These are phyloP conservation scores for Drosophila lini DNA, from an alignment of 1,140 invertebrate species.

Conservation along the genomic window DNA sequence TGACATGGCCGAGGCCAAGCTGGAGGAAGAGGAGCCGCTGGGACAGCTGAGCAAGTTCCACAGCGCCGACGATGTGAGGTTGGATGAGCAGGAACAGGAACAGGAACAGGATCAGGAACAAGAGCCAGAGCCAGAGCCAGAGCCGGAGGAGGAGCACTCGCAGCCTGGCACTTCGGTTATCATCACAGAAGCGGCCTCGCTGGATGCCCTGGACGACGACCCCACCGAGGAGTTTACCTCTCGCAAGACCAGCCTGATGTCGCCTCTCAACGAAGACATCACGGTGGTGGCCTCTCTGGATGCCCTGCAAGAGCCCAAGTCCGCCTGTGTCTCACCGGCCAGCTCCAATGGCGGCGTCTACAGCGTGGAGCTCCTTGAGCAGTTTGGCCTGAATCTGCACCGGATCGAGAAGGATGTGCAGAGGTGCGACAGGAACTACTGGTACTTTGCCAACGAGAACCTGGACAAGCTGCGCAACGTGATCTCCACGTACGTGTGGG, in stretches of 20 bases:
- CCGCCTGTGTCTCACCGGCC: conserved; percentile 90
- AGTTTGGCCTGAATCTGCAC: conserved; percentile 95
- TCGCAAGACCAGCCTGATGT: conserved; percentile 80
- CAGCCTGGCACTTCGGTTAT: conserved; percentile 85
- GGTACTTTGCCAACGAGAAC: conserved; percentile 95
- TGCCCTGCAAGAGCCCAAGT: conserved; percentile 85
- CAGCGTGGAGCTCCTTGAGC: conserved; percentile 93
- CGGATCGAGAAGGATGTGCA: conserved; percentile 97
- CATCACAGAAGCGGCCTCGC: conserved; percentile 87
- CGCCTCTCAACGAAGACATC: conserved; percentile 79
- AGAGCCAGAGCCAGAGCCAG: not conserved
- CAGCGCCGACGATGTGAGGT: conserved; percentile 68
- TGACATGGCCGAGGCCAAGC: conserved; percentile 61
- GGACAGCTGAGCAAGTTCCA: conserved; percentile 67
- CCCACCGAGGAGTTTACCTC: conserved; percentile 76
- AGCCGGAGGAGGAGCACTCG: conserved; percentile 33
- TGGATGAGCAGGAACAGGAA: conserved; percentile 29
- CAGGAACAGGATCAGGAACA: not conserved
- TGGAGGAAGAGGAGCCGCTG: conserved; percentile 44
- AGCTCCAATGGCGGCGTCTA: conserved; percentile 95
- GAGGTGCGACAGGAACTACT: conserved; percentile 92
- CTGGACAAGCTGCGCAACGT: conserved; percentile 97
- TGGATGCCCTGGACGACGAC: conserved; percentile 80
- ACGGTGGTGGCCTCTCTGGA: conserved; percentile 79
- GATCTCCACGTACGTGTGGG: conserved; percentile 99